These are phyloP conservation scores for Thereva unica DNA, from an alignment of 2,888 invertebrate species.

Conservation along the genomic window DNA sequence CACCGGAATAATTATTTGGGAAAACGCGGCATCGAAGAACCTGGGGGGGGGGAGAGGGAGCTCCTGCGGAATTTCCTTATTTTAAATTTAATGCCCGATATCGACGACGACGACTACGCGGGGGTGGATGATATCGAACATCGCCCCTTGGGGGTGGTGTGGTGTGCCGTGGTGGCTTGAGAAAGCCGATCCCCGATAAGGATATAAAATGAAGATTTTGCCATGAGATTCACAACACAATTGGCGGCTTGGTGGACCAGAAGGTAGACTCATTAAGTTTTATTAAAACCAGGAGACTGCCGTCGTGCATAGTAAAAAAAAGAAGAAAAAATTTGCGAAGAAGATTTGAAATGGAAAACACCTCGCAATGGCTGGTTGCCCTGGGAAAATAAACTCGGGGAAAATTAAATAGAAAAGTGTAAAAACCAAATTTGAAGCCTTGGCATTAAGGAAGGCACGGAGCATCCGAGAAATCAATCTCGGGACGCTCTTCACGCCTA, in stretches of 20 bases:
- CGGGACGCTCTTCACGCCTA: constrained; percentile 28
- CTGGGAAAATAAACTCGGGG: constrained; percentile 11
- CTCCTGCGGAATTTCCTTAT: constrained; percentile 5
- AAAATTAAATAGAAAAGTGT: constrained; percentile 22
- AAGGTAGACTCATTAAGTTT: constrained; percentile 30
- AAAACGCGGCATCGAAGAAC: neutral
- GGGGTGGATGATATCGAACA: neutral
- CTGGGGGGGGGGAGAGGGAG: constrained; percentile 20
- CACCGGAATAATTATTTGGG: constrained; percentile 1
- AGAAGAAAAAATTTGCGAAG: constrained; percentile 1
- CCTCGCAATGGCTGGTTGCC: too few species aligned
- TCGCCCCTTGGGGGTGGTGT: too few species aligned
- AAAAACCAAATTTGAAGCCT: constrained; percentile 3
- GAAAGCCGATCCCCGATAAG: neutral
- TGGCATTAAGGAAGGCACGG: constrained; percentile 9
- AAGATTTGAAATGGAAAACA: neutral
- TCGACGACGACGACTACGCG: neutral
- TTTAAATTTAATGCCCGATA: constrained; percentile 11
- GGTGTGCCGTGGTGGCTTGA: neutral
- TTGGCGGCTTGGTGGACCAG: constrained; percentile 25
- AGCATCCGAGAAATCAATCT: constrained; percentile 38
- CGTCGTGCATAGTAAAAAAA: constrained; percentile 25
- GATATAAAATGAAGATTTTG: constrained; percentile 15
- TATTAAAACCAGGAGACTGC: constrained; percentile 25
- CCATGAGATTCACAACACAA: constrained; percentile 7